A percentile compares a stretch with the other conserved stretches of the same genome.
These are phyloP conservation scores for Calidris pugnax DNA, from an alignment of 2,113 vertebrate species.

Conservation along the genomic window DNA sequence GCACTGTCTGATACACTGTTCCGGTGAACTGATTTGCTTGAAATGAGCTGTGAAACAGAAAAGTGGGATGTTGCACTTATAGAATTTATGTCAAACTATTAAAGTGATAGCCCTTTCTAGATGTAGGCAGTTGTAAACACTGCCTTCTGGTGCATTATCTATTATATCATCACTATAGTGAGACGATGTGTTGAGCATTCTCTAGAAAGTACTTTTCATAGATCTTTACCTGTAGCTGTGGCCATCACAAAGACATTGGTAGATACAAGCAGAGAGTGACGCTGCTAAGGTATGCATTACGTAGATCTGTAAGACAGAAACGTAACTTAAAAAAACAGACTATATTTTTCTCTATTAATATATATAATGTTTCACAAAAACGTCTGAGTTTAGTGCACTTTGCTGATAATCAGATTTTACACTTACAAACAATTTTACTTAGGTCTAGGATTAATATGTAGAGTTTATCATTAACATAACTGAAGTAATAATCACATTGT, in stretches of 20 bases:
- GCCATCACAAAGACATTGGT: conserved; percentile 96
- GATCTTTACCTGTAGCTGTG: conserved; percentile 88
- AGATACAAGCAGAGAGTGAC: conserved; percentile 96
- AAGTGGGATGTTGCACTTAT: background rate
- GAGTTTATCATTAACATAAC: background rate
- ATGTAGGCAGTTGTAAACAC: background rate
- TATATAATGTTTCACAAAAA: background rate
- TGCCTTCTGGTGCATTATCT: background rate
- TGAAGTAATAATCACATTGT: background rate
- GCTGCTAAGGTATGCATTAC: conserved; percentile 96
- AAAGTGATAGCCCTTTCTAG: background rate
- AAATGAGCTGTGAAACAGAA: conserved; percentile 76
- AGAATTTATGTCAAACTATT: background rate
- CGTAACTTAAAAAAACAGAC: background rate
- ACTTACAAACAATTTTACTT: background rate
- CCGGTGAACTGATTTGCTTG: conserved; percentile 94
- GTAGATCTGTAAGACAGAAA: conserved; percentile 82
- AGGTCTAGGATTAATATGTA: background rate
- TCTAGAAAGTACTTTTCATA: background rate
- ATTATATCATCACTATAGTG: background rate
- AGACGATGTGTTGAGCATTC: background rate
- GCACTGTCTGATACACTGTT: conserved; percentile 90
- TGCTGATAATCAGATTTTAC: background rate
- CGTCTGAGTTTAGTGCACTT: background rate
- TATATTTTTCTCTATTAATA: background rate